These are phyloP conservation scores for Orthosia gracilis DNA, from an alignment of 2,888 invertebrate genomes.

Conservation along the genomic window DNA sequence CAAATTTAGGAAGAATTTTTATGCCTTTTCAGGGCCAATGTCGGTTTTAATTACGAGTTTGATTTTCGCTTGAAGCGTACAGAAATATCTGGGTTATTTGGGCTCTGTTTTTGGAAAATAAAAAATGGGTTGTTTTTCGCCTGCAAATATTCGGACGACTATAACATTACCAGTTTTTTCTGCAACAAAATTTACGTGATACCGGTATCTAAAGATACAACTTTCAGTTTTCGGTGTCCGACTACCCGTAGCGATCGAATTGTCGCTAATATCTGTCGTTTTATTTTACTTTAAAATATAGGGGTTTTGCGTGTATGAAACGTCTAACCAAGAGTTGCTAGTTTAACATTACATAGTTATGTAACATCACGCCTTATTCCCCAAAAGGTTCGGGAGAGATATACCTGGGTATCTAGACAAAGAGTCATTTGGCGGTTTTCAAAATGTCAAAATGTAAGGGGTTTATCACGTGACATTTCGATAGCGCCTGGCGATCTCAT, in stretches of 20 bases:
- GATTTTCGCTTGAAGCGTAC: slow-evolving; percentile 15
- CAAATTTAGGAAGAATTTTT: slow-evolving; percentile 60
- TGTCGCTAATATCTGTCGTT: neutral
- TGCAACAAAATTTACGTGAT: neutral
- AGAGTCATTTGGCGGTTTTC: no score
- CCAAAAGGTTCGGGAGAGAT: no score
- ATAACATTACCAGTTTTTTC: neutral
- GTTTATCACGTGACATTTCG: no score
- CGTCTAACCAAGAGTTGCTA: neutral
- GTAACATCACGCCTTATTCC: neutral
- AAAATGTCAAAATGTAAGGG: no score
- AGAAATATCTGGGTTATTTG: neutral
- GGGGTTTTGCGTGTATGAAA: neutral
- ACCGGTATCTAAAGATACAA: neutral
- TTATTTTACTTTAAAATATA: neutral
- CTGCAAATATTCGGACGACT: neutral
- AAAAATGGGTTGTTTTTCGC: neutral
- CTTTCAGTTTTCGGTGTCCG: neutral
- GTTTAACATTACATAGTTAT: neutral
- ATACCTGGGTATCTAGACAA: no score
- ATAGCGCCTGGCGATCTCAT: no score
- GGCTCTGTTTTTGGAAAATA: neutral
- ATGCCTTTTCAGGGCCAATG: slow-evolving; percentile 45
- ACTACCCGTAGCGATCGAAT: neutral
- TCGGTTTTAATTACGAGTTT: slow-evolving; percentile 44